A percentile compares a stretch with the other conserved stretches of the same genome.
These are phyloP conservation scores for Clusia tigrina DNA, from an alignment of 2,888 invertebrate species.

Conservation along the genomic window DNA sequence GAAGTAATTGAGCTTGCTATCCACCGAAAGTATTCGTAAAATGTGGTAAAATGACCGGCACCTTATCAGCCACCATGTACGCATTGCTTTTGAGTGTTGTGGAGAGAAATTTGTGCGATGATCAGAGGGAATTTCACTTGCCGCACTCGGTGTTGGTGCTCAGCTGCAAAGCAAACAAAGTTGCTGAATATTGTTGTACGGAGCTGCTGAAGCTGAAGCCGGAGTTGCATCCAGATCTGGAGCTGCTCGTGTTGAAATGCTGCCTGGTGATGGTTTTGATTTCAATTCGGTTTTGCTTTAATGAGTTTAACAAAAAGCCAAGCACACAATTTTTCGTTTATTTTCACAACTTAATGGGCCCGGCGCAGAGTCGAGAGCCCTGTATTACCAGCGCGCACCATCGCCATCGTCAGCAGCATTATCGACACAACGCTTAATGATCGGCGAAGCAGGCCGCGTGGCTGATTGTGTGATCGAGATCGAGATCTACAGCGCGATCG, in stretches of 20 bases:
- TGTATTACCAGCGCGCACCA: constrained; percentile 45
- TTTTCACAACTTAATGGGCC: constrained; percentile 14
- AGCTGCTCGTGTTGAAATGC: not conserved
- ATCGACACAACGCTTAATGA: not conserved
- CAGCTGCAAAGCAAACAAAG: constrained; percentile 11
- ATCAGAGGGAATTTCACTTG: not conserved
- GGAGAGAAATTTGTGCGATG: not conserved
- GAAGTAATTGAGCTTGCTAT: too few species aligned
- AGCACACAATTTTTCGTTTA: constrained; percentile 16
- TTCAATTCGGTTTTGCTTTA: constrained; percentile 45
- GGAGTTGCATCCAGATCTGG: constrained; percentile 21
- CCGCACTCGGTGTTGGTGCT: constrained; percentile 37
- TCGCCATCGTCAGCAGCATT: not conserved
- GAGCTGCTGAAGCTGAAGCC: constrained; percentile 9
- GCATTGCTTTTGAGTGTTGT: too few species aligned
- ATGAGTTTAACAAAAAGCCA: constrained; percentile 49
- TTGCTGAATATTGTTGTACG: constrained; percentile 2
- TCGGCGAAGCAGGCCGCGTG: not conserved
- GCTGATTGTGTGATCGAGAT: constrained; percentile 10
- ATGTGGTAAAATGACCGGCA: too few species aligned
- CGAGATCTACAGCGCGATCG: too few species aligned
- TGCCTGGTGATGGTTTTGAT: constrained; percentile 16
- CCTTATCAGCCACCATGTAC: too few species aligned
- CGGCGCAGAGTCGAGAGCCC: too few species aligned
- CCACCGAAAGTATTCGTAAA: too few species aligned